Evolutionary conservation across 2,888 invertebrate genomes (phyloP), one percentile per base, ranked within the genome.

Genomic region (Dione juno): DNA sequence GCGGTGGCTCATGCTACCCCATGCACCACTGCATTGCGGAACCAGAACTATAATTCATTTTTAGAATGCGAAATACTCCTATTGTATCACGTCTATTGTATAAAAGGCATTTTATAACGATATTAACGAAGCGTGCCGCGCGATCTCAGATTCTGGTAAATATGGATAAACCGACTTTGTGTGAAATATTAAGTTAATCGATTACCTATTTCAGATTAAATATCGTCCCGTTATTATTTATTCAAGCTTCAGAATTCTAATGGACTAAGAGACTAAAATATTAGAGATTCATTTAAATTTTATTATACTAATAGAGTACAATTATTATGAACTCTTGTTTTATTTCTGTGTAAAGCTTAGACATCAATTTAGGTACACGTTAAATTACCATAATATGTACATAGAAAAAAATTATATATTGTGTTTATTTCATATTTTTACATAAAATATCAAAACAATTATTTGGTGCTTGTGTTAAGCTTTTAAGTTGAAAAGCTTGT

Each of bases 21-120:
- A 88, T 90, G 88, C 85, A 83, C 87, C 77, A 90, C 91, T 91
- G 92, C 92, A 92, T 86, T 92, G 92, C 92, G 90, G 90, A 87
- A 88, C 86, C 78, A 83, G 82, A 81, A 84, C 88, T 84, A 91
- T 91, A 91, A 86, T 85, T 91, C 90, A 92, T 86, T 88, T 89
- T 90, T 89, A 88, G 86, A 87, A 88, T 82, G 86, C 87, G 84
- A 84, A 88, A 86, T 85, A 83, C 82, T 84, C 82, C 82, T 81
- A 84, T 88, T 88, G 84, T 82, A 84, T 84, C 83, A 82, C 75
- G 81, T 76, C 85, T 84, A 88, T 88, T 88, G 88, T 90, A 84
- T 78, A 85, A 86, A 86, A 83, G 80, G 77, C 80, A 81, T 82
- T 88, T 86, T 87, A 86, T 84, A 82, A 84, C 82, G 76, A 81